A percentile compares a stretch with the other conserved stretches of the same genome.
Conservation (phyloP, 1,140 invertebrate genomes). For the Druon quercuslanigerum region DNA sequence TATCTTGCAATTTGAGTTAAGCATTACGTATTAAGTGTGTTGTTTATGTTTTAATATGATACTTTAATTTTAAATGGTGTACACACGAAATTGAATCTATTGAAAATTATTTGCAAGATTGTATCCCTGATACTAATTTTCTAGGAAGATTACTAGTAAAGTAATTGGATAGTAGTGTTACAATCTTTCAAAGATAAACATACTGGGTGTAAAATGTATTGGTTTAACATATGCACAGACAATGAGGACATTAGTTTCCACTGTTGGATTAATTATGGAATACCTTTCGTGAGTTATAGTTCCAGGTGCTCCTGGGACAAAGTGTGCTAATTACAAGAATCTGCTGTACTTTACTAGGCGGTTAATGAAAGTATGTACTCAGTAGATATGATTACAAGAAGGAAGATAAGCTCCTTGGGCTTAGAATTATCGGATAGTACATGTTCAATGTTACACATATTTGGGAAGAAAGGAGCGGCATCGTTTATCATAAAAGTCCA, state of each 20-base stretch:
- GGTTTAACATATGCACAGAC: neutral
- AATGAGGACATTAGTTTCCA: constrained; percentile 23
- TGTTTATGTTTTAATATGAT: neutral
- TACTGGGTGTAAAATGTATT: neutral
- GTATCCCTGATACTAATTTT: too few relatives aligned
- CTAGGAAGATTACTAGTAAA: neutral
- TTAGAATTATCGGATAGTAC: neutral
- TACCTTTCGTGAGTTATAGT: constrained; percentile 23
- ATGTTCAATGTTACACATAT: neutral
- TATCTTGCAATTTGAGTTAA: constrained; percentile 24
- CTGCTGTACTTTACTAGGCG: neutral
- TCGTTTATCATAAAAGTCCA: neutral
- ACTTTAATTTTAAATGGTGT: too few relatives aligned
- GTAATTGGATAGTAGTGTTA: neutral
- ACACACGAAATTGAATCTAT: too few relatives aligned
- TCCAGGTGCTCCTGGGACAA: constrained; percentile 3
- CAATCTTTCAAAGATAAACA: neutral
- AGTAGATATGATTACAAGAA: constrained; percentile 14
- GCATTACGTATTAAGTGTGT: neutral
- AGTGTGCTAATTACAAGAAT: constrained; percentile 27
- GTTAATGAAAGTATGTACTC: constrained; percentile 13
- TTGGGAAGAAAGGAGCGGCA: neutral
- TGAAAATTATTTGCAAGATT: too few relatives aligned
- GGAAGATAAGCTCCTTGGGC: neutral
- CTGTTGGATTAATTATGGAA: constrained; percentile 18